Conservation (phyloP, 2,797 vertebrate species). For the Dromococcyx pavoninus region DNA sequence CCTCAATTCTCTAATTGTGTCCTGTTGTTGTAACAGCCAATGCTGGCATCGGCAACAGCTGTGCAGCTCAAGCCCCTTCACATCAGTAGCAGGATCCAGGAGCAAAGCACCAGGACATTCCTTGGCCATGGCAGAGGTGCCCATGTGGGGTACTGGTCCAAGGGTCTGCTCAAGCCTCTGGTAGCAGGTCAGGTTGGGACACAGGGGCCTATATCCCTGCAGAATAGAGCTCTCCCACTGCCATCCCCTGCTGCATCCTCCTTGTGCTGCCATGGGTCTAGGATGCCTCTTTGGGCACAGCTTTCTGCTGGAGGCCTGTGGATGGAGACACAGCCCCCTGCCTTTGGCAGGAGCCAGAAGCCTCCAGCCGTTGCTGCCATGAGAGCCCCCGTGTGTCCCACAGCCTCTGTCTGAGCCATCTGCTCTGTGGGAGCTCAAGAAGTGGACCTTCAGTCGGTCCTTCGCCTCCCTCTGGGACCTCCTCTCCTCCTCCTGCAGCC, state of each 20-base stretch:
- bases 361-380: not conserved
- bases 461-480: not conserved
- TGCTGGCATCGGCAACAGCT: not conserved
- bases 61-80: not conserved
- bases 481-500: not conserved
- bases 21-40: not conserved
- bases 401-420: not conserved
- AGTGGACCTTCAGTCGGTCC: not conserved
- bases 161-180: not conserved
- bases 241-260: not conserved
- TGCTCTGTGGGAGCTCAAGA: fast-evolving
- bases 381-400: fast-evolving
- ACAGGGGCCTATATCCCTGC: fast-evolving
- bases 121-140: not conserved
- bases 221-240: fast-evolving
- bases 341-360: not conserved
- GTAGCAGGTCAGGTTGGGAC: not conserved
- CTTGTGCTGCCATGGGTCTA: not conserved
- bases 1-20: not conserved
- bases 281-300: fast-evolving
- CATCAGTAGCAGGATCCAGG: not conserved
- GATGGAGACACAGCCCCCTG: not conserved
- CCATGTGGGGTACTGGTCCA: too few species aligned
- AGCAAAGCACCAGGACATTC: not conserved
- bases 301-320: not conserved